These are phyloP conservation scores for Tonatia bakeri DNA, from an alignment of 2,113 vertebrate species.

Conservation along the genomic window DNA sequence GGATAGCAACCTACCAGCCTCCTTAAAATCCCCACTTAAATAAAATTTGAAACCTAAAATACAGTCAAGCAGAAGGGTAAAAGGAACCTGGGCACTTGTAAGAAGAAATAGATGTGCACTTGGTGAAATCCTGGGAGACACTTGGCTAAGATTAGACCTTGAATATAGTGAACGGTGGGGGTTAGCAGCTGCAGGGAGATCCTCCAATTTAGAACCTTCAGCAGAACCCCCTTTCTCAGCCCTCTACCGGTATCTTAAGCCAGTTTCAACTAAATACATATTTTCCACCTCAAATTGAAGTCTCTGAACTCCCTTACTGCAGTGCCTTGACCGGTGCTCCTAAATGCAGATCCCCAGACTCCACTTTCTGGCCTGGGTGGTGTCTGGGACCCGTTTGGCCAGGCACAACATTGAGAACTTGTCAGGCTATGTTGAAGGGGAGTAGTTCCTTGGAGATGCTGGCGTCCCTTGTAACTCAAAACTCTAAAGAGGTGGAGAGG, in stretches of 20 bases:
- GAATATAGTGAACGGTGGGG: not conserved
- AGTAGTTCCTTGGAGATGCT: not conserved
- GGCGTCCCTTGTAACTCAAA: not conserved
- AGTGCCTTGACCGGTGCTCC: not conserved
- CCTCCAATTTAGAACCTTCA: not conserved
- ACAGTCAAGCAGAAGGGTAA: not conserved
- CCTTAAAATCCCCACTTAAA: not conserved
- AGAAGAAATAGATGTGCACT: not conserved
- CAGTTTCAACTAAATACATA: not conserved
- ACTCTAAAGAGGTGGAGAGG: not conserved
- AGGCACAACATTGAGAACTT: not conserved
- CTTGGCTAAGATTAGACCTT: not conserved
- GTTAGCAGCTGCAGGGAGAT: not conserved
- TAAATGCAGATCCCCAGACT: not conserved
- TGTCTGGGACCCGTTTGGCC: not conserved
- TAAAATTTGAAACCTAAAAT: not conserved
- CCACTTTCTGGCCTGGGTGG: not conserved
- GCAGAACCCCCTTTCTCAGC: not conserved
- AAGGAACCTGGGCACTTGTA: too few species aligned
- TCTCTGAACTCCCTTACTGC: not conserved
- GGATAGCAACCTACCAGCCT: not conserved
- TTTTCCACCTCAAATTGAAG: not conserved
- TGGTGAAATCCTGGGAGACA: not conserved
- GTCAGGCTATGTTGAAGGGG: fast-evolving
- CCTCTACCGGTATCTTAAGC: not conserved